phyloP scores from a whole-genome alignment of 2,888 invertebrate species.

The Elaeidobius kamerunicus region DNA sequence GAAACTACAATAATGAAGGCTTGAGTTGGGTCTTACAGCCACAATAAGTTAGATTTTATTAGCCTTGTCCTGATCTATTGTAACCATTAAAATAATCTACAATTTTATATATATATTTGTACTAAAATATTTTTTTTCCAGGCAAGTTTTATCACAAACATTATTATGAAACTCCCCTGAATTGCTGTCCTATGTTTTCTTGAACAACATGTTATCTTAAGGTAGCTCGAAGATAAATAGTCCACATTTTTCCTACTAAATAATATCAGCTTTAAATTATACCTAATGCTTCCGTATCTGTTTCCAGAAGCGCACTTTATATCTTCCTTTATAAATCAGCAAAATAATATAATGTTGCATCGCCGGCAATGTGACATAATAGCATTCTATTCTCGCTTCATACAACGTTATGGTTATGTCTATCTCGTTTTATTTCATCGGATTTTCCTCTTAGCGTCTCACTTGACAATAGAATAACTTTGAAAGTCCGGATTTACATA shows the following conservation, averaged over 20 bases:
- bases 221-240: slow-evolving; percentile 10
- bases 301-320: slow-evolving; percentile 15
- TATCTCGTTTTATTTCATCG: slow-evolving; percentile 13
- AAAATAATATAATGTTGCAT: slow-evolving; percentile 18
- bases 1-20: slow-evolving; percentile 10
- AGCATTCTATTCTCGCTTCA: slow-evolving; percentile 10
- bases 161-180: slow-evolving; percentile 1
- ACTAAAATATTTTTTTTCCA: too few relatives aligned
- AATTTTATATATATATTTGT: too few relatives aligned
- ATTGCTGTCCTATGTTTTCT: slow-evolving; percentile 4
- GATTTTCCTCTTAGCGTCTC: slow-evolving; percentile 18
- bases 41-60: too few relatives aligned
- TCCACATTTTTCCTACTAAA: slow-evolving; percentile 13
- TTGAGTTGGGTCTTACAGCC: too few relatives aligned
- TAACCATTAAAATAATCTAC: too few relatives aligned
- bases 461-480: slow-evolving; percentile 21
- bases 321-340: slow-evolving; percentile 21
- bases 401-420: slow-evolving; percentile 18
- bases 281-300: slow-evolving; percentile 20
- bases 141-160: too few relatives aligned
- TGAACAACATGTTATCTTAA: slow-evolving; percentile 1
- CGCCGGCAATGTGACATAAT: slow-evolving; percentile 18
- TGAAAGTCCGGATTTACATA: slow-evolving; percentile 24
- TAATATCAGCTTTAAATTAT: slow-evolving; percentile 18
- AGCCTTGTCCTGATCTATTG: too few relatives aligned